phyloP scores from a whole-genome alignment of 2,888 invertebrate species.

The Meliscaeva auricollis region DNA sequence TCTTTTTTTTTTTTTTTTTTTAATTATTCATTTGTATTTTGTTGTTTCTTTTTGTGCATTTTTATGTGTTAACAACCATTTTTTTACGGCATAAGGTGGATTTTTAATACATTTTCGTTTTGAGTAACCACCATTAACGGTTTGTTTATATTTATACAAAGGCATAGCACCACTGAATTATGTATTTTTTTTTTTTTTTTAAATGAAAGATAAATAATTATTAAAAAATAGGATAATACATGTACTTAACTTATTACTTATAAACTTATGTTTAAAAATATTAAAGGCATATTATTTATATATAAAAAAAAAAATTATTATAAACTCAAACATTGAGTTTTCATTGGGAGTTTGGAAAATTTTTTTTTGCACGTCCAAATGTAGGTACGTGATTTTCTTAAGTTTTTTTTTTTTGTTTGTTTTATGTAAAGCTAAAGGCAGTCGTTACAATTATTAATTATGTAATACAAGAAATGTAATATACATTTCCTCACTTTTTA shows the following conservation, averaged over 20 bases:
- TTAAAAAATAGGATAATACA: constrained; percentile 68
- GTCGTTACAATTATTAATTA: constrained; percentile 54
- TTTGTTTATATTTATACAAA: constrained; percentile 40
- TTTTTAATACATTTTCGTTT: constrained; percentile 30
- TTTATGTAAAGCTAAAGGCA: constrained; percentile 69
- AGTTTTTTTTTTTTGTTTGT: constrained; percentile 24
- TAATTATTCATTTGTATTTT: constrained; percentile 54
- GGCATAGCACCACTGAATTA: constrained; percentile 74
- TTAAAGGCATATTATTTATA: constrained; percentile 46
- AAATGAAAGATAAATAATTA: constrained; percentile 51
- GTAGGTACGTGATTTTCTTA: constrained; percentile 23
- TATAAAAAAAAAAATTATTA: constrained; percentile 60
- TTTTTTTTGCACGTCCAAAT: constrained; percentile 35
- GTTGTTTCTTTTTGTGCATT: constrained; percentile 50
- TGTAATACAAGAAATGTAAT: constrained; percentile 57
- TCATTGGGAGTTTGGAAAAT: constrained; percentile 61
- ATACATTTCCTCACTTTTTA: constrained; percentile 61
- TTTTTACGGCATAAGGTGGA: constrained; percentile 53
- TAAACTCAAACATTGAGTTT: constrained; percentile 51
- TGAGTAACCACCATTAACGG: constrained; percentile 51
- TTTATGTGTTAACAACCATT: constrained; percentile 58
- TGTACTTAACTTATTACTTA: constrained; percentile 55
- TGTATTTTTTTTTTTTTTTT: constrained; percentile 36
- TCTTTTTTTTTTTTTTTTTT: neutral
- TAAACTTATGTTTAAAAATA: constrained; percentile 40